Percentiles rank a stretch among this genome's conserved stretches.
Evolutionary conservation across 2,797 vertebrate genomes (phyloP).

Genomic region (Peromyscus attwateri): DNA sequence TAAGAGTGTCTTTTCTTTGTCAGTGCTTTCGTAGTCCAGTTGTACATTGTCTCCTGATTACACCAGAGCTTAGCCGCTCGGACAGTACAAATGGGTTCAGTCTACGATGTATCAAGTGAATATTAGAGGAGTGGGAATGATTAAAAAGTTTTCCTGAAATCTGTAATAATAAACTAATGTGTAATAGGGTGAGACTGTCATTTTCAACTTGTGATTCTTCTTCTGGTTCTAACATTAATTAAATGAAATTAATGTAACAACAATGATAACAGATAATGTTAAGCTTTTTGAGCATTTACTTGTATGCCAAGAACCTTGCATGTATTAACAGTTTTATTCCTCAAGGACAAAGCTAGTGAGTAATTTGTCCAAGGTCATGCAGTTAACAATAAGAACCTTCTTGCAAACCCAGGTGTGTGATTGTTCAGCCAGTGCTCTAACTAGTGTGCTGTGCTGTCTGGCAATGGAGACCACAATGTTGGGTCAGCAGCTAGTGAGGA

Average conservation of each 20-base stretch:
- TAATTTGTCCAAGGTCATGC: not conserved
- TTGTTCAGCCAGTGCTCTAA: not conserved
- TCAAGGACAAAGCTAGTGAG: not conserved
- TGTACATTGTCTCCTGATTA: not conserved
- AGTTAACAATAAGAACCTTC: not conserved
- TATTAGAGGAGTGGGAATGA: not conserved
- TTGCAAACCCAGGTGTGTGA: not conserved
- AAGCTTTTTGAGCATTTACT: not conserved
- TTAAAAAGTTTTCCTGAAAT: not conserved
- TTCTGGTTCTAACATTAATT: not conserved
- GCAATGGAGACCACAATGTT: not conserved
- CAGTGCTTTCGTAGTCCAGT: not conserved
- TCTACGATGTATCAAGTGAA: not conserved
- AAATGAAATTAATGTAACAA: slow-evolving; percentile 21
- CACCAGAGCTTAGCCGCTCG: not conserved
- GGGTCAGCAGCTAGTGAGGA: not conserved
- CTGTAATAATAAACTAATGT: not conserved
- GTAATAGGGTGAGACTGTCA: not conserved
- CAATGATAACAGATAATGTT: slow-evolving; percentile 19
- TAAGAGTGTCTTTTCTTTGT: not conserved
- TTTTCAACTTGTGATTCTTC: not conserved
- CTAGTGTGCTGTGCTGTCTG: not conserved
- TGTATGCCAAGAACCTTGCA: not conserved
- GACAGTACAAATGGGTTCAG: not conserved
- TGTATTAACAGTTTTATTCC: not conserved